Evolutionary conservation across 1,140 invertebrate species (phyloP), one percentile per base, ranked within the genome.

Genomic region (Chionoecetes opilio): DNA sequence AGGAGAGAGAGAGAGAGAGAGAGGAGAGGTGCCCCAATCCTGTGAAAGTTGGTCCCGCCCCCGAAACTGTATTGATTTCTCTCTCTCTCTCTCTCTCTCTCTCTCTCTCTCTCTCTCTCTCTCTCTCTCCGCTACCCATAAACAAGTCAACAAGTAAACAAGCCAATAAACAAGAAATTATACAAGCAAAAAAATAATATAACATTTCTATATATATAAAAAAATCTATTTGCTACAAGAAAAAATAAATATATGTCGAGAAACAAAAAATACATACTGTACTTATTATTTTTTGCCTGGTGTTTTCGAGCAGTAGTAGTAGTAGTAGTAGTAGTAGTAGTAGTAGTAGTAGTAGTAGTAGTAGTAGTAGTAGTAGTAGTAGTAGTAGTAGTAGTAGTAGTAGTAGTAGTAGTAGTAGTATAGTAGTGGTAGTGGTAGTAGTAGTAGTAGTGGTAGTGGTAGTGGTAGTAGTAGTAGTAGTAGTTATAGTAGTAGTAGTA

Each of bases 41-140:
- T 87, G 86, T 41, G 21, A 41, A 37, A 37, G 21, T 34, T 87
- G 86, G 38, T 9, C 86, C 34, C 34, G 38, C 86, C 86, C 17
- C 34, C 26, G 32, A 87, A 37, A 87, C 86, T 37, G 86, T 34
- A 37, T 87, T 41, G 86, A 37, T 87, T 34, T n/a, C 86, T 87
- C 86, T 88, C 86, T 88, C 86, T 88, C 86, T 88, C 86, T 88
- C 86, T 88, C 86, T 88, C 86, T 88, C 86, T 88, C 86, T 88
- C 86, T 88, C 86, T 88, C 86, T 88, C 86, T 35, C 34, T 88
- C 53, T 63, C 53, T 63, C 53, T 63, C 53, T 63, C 53, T 63
- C 53, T 63, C 38, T 41, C 38, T 9, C 53, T 9, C 9, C 14
- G 41, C 14, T 46, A 46, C 5, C 41, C 41, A 8, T 46, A 8